phyloP scores from a whole-genome alignment of 2,113 vertebrate genomes.

The Cynopterus brachyotis region DNA sequence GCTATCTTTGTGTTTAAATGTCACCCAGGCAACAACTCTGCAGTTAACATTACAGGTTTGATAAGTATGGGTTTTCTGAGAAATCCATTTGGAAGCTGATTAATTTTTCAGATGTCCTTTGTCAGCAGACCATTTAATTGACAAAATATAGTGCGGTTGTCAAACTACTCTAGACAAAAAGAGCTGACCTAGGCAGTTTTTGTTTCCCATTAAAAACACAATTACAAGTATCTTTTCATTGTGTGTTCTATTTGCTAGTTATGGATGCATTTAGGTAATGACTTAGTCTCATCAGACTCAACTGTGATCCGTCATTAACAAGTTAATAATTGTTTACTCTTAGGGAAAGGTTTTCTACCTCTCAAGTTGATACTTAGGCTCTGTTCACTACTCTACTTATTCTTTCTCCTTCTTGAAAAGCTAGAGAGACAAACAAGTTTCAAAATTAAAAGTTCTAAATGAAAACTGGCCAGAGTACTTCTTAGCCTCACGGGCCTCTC shows the following conservation, averaged over 20 bases:
- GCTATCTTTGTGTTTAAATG: slow-evolving; percentile 46
- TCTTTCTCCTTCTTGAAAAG: not conserved
- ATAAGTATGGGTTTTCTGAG: slow-evolving; percentile 38
- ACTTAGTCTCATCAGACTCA: not conserved
- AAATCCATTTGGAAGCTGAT: slow-evolving; percentile 55
- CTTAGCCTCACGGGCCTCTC: not conserved
- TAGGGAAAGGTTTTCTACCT: not conserved
- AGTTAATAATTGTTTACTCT: not conserved
- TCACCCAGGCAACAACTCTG: slow-evolving; percentile 25
- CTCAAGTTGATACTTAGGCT: not conserved
- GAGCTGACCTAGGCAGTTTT: not conserved
- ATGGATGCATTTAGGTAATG: not conserved
- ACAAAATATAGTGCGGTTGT: not conserved
- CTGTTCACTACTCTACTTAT: not conserved
- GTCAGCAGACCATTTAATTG: not conserved
- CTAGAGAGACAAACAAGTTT: not conserved
- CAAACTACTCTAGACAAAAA: not conserved
- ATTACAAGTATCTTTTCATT: not conserved
- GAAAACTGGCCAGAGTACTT: not conserved
- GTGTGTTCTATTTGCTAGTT: not conserved
- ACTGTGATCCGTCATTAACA: not conserved
- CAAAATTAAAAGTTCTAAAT: not conserved
- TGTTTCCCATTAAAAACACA: slow-evolving; percentile 12
- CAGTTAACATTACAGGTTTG: not conserved
- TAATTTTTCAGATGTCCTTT: slow-evolving; percentile 36